phyloP scores from a whole-genome alignment of 2,888 invertebrate genomes.

The Hecatera dysodea region DNA sequence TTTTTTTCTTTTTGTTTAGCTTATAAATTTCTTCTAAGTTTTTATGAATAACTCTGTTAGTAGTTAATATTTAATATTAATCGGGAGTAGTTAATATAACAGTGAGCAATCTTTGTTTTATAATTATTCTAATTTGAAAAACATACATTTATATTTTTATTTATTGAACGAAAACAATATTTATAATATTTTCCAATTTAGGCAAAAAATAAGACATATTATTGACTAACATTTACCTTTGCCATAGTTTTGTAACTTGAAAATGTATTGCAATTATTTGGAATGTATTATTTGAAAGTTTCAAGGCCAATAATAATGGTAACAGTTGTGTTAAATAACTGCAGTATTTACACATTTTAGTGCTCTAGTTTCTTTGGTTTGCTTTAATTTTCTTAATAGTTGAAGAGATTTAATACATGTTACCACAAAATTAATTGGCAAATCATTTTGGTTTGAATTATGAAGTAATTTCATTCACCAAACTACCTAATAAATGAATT shows the following conservation, averaged over 20 bases:
- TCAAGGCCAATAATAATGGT: slow-evolving; percentile 33
- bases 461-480: neutral
- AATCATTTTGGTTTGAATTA: neutral
- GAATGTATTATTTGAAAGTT: slow-evolving; percentile 47
- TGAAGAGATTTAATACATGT: neutral
- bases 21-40: too few species aligned
- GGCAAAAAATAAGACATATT: slow-evolving; percentile 5
- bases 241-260: slow-evolving; percentile 17
- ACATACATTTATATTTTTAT: too few species aligned
- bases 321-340: slow-evolving; percentile 31
- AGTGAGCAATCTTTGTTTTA: too few species aligned
- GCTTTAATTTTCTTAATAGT: neutral
- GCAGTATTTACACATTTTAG: slow-evolving; percentile 12
- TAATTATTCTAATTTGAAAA: too few species aligned
- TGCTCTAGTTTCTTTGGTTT: neutral
- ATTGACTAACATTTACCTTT: neutral
- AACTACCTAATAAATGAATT: neutral
- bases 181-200: neutral
- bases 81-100: too few species aligned
- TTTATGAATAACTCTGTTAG: too few species aligned
- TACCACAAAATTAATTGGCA: neutral
- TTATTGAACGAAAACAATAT: too few species aligned
- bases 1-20: too few species aligned
- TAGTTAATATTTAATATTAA: too few species aligned
- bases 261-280: slow-evolving; percentile 29